Evolutionary conservation across 92 coral and sea anemone species (phyloP), one percentile per base, ranked within the genome.

Genomic region (Actinernus sp.): DNA sequence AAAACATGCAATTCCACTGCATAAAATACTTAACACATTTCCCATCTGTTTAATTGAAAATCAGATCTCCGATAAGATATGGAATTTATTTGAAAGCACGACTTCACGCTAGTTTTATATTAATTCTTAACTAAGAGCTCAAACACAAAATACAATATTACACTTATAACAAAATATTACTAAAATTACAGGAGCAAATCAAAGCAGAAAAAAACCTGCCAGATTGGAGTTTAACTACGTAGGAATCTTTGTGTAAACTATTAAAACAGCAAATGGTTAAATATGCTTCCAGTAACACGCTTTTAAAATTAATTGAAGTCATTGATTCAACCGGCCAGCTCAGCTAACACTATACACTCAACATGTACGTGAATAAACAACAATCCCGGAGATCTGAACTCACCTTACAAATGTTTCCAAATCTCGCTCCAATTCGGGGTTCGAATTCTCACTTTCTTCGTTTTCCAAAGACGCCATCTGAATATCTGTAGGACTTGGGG

Each of bases 401-500:
- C 39, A 85, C 91, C 91, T 85, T 23, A 85, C 78, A 47, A 67
- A 85, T 3, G 91, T 56, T 58, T 78, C 80, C 30, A 85, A 34
- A 23, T 86, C 91, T 40, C 65, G 76, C 68, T 85, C 91, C 27
- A 85, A 44, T 45, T 82, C 91, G 0, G 78, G 72, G 65, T 85
- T 85, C 0, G 91, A 50, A 18, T 60, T 59, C 10, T 78, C 86
- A 40, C 81, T 76, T 23, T 78, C 91, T 27, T 85, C 91, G 78
- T 58, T 70, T 18, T 70, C 78, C 22, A 70, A 28, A 2, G 76
- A 68, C 2, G 40, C 40, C 78, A 70, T 70, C 16, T 70, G 78
- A 14, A 70, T 70, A n/a, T 70, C 78, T 8, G 66, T 32, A 8
- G 76, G 76, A 19, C 59, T 65, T 13, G 73, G 58, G 12, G 75